Evolutionary conservation across 1,140 invertebrate species (phyloP).

Genomic region (Macrobrachium nipponense): DNA sequence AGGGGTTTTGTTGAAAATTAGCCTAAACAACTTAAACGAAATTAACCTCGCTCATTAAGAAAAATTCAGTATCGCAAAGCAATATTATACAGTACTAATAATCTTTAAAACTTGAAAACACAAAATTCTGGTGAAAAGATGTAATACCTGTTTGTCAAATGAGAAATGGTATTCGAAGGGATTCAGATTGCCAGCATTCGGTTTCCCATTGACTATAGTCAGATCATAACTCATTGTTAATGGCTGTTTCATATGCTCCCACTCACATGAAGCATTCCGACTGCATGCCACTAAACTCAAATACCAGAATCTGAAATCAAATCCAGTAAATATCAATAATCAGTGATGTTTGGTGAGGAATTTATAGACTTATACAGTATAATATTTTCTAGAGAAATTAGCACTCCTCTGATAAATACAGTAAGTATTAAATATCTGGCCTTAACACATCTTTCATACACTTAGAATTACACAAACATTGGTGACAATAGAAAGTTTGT

Average conservation of each 20-base stretch:
- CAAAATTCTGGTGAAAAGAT: neutral
- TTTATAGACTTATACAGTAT: neutral
- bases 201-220: slow-evolving; percentile 96
- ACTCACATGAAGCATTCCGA: slow-evolving; percentile 82
- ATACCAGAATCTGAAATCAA: slow-evolving; percentile 88
- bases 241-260: slow-evolving; percentile 73
- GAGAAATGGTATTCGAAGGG: slow-evolving; percentile 95
- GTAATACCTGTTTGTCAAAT: slow-evolving; percentile 84
- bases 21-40: no score
- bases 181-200: slow-evolving; percentile 82
- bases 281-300: slow-evolving; percentile 93
- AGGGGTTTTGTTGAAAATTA: no score
- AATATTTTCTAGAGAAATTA: neutral
- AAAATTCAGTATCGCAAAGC: neutral
- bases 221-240: slow-evolving; percentile 80
- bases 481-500: no score
- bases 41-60: neutral
- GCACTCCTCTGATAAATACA: neutral
- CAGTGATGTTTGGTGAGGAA: neutral
- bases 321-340: neutral
- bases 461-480: no score
- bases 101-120: neutral
- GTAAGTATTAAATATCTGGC: no score
- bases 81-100: neutral
- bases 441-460: no score